Conservation (phyloP, 2,888 invertebrate genomes). For the Nysson spinosus region DNA sequence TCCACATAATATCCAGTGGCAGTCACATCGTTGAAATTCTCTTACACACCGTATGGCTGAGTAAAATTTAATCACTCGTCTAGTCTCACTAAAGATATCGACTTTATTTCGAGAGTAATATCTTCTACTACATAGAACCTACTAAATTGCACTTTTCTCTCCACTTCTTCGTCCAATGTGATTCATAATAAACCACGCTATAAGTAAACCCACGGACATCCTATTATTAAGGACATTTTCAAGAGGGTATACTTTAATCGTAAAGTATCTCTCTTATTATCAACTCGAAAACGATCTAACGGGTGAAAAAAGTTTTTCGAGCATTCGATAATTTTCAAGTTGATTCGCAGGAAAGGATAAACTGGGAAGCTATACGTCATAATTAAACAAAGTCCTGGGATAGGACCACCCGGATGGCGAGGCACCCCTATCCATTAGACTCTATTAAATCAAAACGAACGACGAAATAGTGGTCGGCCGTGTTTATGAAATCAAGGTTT, state of each 20-base stretch:
- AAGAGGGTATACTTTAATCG: too few species aligned
- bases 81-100: too few species aligned
- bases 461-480: slow-evolving; percentile 45
- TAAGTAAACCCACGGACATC: too few species aligned
- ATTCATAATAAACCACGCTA: too few species aligned
- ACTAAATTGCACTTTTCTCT: too few species aligned
- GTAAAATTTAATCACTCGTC: too few species aligned
- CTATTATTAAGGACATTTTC: neutral
- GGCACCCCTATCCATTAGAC: slow-evolving; percentile 70
- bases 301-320: neutral
- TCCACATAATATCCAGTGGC: neutral
- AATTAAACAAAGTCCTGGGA: slow-evolving; percentile 65
- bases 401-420: slow-evolving; percentile 68
- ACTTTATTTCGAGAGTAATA: slow-evolving; percentile 4
- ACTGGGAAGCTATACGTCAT: slow-evolving; percentile 63
- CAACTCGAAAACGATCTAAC: too few species aligned
- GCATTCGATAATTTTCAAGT: neutral
- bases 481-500: slow-evolving; percentile 64
- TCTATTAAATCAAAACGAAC: slow-evolving; percentile 70
- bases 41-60: too few species aligned
- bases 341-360: slow-evolving; percentile 17
- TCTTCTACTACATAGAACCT: too few species aligned
- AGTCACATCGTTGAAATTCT: neutral
- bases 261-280: too few species aligned
- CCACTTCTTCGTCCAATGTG: too few species aligned